A percentile compares a stretch with the other conserved stretches of the same genome.
Evolutionary conservation across 2,113 vertebrate species (phyloP).

Genomic region (Dromiciops gliroides): DNA sequence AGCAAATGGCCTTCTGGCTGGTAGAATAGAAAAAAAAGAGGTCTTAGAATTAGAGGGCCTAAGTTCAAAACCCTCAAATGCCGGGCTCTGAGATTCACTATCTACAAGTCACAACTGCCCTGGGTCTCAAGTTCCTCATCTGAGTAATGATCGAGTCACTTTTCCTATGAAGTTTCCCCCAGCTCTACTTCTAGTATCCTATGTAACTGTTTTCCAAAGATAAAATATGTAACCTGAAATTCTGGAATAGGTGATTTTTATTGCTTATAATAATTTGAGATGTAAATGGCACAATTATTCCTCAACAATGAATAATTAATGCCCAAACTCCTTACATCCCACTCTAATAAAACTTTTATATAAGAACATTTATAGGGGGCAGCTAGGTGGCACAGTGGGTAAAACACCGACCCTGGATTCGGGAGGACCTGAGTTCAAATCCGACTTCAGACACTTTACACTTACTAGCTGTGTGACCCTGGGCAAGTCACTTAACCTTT

Average conservation of each 20-base stretch:
- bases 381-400: too few relatives aligned
- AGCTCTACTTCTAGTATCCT: neutral
- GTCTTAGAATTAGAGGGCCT: neutral
- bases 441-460: too few relatives aligned
- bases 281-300: conserved; percentile 28
- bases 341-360: neutral
- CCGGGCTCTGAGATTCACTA: neutral
- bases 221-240: conserved; percentile 4
- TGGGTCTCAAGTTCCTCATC: neutral
- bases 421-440: too few relatives aligned
- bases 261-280: conserved; percentile 37
- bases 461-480: too few relatives aligned
- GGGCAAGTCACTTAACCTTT: too few relatives aligned
- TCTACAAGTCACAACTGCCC: neutral
- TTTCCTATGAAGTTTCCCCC: neutral
- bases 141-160: neutral
- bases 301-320: conserved; percentile 36
- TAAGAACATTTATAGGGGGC: too few relatives aligned
- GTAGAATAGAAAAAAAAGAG: neutral
- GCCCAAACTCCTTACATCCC: neutral
- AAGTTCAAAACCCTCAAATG: neutral
- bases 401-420: too few relatives aligned
- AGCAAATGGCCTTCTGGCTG: neutral
- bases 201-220: conserved; percentile 22
- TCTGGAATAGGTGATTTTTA: conserved; percentile 28